phyloP scores from a whole-genome alignment of 2,113 vertebrate species.

The Macaca mulatta region DNA sequence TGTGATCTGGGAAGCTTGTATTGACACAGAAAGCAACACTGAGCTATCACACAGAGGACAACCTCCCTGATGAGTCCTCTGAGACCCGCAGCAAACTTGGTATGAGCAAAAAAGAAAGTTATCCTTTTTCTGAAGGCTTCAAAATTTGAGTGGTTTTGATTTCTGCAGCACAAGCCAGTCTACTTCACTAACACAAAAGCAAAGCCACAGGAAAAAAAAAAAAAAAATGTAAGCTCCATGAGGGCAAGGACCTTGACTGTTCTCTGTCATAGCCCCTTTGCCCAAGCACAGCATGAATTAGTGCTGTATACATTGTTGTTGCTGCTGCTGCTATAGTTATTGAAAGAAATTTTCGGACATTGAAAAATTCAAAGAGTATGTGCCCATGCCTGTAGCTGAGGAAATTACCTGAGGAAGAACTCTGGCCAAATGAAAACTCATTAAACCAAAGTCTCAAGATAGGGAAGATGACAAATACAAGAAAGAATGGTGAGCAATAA shows the following conservation, averaged over 20 bases:
- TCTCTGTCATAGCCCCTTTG: fast-evolving
- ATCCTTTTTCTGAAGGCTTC: neutral
- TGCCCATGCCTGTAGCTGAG: neutral
- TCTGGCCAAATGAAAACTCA: constrained; percentile 51
- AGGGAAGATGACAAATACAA: neutral
- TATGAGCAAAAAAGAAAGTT: neutral
- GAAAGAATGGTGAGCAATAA: neutral
- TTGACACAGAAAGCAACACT: neutral
- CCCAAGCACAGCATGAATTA: neutral
- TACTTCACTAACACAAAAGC: neutral
- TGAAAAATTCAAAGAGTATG: neutral
- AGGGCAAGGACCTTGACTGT: neutral
- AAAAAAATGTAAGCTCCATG: neutral
- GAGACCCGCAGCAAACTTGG: neutral
- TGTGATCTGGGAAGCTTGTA: neutral
- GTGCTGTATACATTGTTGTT: neutral
- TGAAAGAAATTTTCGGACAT: neutral
- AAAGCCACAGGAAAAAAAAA: neutral
- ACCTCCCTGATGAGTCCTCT: neutral
- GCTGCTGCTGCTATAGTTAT: neutral
- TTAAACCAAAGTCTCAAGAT: constrained; percentile 46
- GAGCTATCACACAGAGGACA: neutral
- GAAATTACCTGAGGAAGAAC: constrained; percentile 28
- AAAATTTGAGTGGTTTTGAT: neutral
- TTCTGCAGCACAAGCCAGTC: neutral